Evolutionary conservation across 2,113 vertebrate genomes (phyloP).

Genomic region (Illadopsis cleaveri): DNA sequence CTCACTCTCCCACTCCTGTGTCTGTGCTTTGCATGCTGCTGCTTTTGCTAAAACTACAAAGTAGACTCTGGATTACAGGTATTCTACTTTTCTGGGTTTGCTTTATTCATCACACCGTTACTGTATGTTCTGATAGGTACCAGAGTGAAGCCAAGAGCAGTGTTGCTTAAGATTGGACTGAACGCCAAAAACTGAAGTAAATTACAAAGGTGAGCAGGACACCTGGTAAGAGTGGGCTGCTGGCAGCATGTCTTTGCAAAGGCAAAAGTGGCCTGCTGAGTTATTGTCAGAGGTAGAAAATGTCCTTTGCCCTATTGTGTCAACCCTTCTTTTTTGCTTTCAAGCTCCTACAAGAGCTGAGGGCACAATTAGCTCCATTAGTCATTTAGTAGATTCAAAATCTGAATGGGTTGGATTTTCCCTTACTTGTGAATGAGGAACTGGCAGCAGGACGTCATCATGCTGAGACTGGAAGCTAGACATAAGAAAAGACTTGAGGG

Average conservation of each 20-base stretch:
- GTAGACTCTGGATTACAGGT: neutral
- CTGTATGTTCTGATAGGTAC: neutral
- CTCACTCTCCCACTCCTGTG: neutral
- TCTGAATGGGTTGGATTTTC: neutral
- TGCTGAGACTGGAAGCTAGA: neutral
- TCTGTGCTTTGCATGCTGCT: neutral
- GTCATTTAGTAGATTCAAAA: constrained; percentile 32
- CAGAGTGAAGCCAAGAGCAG: neutral
- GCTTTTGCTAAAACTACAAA: neutral
- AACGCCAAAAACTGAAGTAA: neutral
- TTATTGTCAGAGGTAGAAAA: neutral
- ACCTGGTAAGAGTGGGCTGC: neutral
- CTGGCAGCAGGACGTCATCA: neutral
- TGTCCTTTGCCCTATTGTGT: neutral
- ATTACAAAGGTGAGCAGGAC: neutral
- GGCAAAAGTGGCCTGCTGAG: neutral
- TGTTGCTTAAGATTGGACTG: neutral
- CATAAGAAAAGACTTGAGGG: neutral
- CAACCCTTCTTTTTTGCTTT: neutral
- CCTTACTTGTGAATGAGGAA: neutral
- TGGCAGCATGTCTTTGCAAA: neutral
- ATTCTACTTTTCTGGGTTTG: neutral
- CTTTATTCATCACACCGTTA: neutral
- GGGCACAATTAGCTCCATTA: constrained; percentile 20
- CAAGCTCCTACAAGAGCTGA: constrained; percentile 2